Percentiles rank a stretch among this genome's conserved stretches.
Conservation (phyloP, 2,888 invertebrate genomes). For the Cactoblastis cactorum region DNA sequence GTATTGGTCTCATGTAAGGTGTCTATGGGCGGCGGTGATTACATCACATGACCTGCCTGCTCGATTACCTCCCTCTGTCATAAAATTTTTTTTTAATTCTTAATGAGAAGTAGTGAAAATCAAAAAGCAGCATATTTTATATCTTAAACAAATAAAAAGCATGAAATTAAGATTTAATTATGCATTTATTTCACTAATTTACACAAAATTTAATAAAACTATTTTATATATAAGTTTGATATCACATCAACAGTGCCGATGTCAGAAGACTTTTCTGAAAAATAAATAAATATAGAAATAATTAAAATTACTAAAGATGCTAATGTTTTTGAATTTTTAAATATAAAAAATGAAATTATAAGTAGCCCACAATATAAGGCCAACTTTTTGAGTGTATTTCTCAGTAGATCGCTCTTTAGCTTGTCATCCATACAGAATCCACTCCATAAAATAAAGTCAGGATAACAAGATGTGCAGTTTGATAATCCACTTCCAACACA, state of each 20-base stretch:
- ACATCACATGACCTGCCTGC: too few relatives aligned
- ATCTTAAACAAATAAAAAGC: too few relatives aligned
- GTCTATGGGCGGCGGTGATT: too few relatives aligned
- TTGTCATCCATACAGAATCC: slow-evolving; percentile 51
- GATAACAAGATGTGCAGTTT: slow-evolving; percentile 89
- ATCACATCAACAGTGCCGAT: slow-evolving; percentile 36
- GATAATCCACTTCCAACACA: slow-evolving; percentile 92
- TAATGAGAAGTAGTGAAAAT: too few relatives aligned
- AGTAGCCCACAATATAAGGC: slow-evolving; percentile 47
- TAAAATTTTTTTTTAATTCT: too few relatives aligned
- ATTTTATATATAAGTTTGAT: slow-evolving; percentile 20
- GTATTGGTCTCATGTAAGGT: too few relatives aligned
- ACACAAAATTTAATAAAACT: neutral
- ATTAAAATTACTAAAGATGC: slow-evolving; percentile 41
- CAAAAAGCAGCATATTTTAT: too few relatives aligned
- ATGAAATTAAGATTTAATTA: too few relatives aligned
- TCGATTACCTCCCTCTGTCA: too few relatives aligned
- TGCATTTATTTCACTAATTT: too few relatives aligned
- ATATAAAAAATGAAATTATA: slow-evolving; percentile 41
- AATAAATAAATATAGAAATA: slow-evolving; percentile 47
- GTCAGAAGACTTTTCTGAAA: slow-evolving; percentile 39
- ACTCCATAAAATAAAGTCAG: slow-evolving; percentile 41
- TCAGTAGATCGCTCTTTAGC: slow-evolving; percentile 40
- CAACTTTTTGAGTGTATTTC: slow-evolving; percentile 37
- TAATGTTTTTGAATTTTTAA: slow-evolving; percentile 36